Evolutionary conservation across 2,113 vertebrate genomes (phyloP).

Genomic region (Probosciger aterrimus): DNA sequence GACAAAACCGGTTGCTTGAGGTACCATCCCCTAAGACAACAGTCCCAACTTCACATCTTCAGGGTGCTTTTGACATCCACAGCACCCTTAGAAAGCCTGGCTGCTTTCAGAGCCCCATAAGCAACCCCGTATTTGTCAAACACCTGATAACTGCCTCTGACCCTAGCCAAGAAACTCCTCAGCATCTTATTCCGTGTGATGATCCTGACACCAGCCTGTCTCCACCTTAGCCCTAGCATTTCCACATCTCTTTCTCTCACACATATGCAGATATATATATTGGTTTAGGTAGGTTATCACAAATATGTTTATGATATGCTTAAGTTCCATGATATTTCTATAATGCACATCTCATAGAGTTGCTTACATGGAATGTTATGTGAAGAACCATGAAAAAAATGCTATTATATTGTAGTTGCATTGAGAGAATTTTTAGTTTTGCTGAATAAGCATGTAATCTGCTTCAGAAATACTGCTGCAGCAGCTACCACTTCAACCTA

Average conservation of each 20-base stretch:
- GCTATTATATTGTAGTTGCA: background rate
- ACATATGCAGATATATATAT: background rate
- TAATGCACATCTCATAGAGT: background rate
- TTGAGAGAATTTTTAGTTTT: background rate
- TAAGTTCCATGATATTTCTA: background rate
- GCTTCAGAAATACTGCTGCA: background rate
- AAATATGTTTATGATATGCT: background rate
- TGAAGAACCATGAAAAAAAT: background rate
- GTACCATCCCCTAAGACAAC: background rate
- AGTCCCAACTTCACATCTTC: background rate
- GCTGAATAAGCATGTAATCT: background rate
- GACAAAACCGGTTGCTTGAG: background rate
- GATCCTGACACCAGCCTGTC: background rate
- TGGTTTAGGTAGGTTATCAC: background rate
- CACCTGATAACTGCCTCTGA: background rate
- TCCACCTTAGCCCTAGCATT: background rate
- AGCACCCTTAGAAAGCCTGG: background rate
- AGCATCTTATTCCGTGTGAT: background rate
- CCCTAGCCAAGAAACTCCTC: background rate
- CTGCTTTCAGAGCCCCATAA: background rate
- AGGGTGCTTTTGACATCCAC: background rate
- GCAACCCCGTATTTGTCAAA: rapidly evolving
- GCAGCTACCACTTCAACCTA: background rate
- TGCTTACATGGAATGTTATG: background rate
- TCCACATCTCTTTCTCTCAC: background rate